Conservation (phyloP, 1,140 invertebrate genomes). For the Drosophila funebris region DNA sequence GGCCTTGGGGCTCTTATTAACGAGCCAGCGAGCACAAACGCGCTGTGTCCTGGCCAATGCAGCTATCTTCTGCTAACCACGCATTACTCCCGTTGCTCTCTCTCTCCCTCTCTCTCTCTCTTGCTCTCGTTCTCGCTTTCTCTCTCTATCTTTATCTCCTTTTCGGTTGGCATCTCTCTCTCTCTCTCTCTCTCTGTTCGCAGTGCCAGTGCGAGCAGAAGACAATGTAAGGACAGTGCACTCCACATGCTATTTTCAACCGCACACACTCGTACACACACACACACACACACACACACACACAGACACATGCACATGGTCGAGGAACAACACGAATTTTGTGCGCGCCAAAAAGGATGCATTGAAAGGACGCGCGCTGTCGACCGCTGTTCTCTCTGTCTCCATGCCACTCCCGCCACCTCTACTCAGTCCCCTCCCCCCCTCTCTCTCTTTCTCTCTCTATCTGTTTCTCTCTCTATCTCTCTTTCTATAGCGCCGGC, state of each 20-base stretch:
- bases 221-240: constrained; percentile 73
- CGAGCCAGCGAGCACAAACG: constrained; percentile 72
- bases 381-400: constrained; percentile 16
- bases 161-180: not conserved
- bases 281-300: constrained; percentile 13
- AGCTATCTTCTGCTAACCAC: constrained; percentile 9
- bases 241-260: constrained; percentile 62
- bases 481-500: not conserved
- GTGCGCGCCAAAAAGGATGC: constrained; percentile 75
- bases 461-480: too few species aligned
- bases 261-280: constrained; percentile 24
- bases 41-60: constrained; percentile 42
- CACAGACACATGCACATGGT: constrained; percentile 27
- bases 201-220: constrained; percentile 28
- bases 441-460: not conserved
- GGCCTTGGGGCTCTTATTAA: constrained; percentile 74
- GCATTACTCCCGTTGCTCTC: not conserved
- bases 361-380: constrained; percentile 56
- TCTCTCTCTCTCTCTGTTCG: constrained; percentile 12
- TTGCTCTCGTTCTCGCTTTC: not conserved
- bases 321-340: constrained; percentile 59
- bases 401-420: constrained; percentile 15
- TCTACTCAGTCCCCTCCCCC: constrained; percentile 15
- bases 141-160: not conserved
- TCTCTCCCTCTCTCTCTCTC: not conserved